Evolutionary conservation across 2,888 invertebrate species (phyloP).

Genomic region (Deilephila elpenor): DNA sequence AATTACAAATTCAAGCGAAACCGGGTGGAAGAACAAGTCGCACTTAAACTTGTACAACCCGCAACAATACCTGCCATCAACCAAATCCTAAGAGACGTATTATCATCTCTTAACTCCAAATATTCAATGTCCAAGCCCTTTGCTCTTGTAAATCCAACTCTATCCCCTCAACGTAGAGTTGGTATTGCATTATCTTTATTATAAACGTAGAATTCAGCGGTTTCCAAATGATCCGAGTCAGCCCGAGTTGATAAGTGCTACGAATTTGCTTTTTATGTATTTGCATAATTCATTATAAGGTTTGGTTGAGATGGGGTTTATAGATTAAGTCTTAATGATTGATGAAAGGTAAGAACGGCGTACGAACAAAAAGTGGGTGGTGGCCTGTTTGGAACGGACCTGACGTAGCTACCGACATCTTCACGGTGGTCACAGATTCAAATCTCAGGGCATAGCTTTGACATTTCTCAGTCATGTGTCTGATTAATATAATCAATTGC

Average conservation of each 20-base stretch:
- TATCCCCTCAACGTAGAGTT: background rate
- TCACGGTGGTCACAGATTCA: too few relatives aligned
- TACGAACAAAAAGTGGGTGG: too few relatives aligned
- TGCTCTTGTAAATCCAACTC: background rate
- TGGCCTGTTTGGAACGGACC: too few relatives aligned
- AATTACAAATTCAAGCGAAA: background rate
- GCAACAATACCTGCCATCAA: constrained; percentile 14
- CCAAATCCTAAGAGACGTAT: constrained; percentile 8
- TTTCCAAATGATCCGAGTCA: constrained; percentile 7
- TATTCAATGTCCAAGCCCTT: background rate
- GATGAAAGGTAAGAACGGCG: too few relatives aligned
- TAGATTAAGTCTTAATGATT: too few relatives aligned
- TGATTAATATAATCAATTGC: too few relatives aligned
- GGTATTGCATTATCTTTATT: background rate
- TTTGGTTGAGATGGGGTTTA: too few relatives aligned
- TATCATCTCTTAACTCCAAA: constrained; percentile 2
- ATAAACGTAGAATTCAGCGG: background rate
- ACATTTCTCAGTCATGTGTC: too few relatives aligned
- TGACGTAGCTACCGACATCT: too few relatives aligned
- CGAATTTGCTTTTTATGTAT: constrained; percentile 6
- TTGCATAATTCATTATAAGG: constrained; percentile 6
- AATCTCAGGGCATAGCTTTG: too few relatives aligned
- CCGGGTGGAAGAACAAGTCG: background rate
- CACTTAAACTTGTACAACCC: background rate
- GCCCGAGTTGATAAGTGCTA: background rate